These are phyloP conservation scores for Tribolium madens DNA, from an alignment of 1,140 invertebrate genomes.

Conservation along the genomic window DNA sequence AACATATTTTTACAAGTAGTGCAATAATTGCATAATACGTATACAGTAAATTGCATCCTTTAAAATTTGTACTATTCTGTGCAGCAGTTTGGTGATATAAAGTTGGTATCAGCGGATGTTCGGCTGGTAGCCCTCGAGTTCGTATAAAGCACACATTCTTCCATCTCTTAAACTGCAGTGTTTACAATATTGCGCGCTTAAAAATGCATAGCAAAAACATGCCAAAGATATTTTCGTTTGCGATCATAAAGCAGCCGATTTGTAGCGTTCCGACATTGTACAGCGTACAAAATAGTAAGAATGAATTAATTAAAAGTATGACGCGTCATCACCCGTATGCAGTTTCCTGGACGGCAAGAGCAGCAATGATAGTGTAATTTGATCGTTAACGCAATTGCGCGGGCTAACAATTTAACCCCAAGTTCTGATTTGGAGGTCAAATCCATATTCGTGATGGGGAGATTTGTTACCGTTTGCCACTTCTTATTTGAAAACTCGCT, in stretches of 20 bases:
- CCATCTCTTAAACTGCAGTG: slow-evolving; percentile 1
- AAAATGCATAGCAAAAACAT: background rate
- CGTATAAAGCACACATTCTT: background rate
- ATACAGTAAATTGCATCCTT: background rate
- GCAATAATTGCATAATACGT: background rate
- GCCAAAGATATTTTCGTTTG: background rate
- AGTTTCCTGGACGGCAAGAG: slow-evolving; percentile 18
- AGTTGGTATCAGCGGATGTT: slow-evolving; percentile 19
- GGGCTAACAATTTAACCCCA: slow-evolving; percentile 37
- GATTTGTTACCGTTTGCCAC: slow-evolving; percentile 18
- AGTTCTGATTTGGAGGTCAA: slow-evolving; percentile 31
- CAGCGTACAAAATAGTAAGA: background rate
- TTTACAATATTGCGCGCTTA: background rate
- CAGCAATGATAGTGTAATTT: slow-evolving; percentile 25
- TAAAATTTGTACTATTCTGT: background rate
- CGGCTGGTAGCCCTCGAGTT: background rate
- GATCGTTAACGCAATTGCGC: slow-evolving; percentile 42
- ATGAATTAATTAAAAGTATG: background rate
- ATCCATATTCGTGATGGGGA: slow-evolving; percentile 26
- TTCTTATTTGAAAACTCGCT: background rate
- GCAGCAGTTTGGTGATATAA: background rate
- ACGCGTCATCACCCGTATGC: background rate
- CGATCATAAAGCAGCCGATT: background rate
- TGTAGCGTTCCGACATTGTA: background rate
- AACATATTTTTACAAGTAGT: too few relatives aligned